Evolutionary conservation across 1,140 invertebrate genomes (phyloP).

Genomic region (Ceratosolen fusciceps): DNA sequence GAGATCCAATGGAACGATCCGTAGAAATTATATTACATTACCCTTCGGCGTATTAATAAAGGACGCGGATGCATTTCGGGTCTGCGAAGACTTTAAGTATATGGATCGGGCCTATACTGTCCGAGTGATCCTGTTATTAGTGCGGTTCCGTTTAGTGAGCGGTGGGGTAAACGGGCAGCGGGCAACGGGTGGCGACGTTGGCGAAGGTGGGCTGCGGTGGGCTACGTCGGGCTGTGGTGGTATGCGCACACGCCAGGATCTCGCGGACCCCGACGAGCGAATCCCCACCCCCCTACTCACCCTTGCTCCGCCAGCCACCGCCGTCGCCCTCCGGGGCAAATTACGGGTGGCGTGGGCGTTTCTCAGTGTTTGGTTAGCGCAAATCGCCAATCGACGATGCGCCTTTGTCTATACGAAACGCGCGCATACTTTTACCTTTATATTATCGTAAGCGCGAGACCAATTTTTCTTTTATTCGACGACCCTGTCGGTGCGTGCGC

Average conservation of each 20-base stretch:
- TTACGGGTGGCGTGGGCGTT: slow-evolving; percentile 36
- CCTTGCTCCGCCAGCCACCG: too few relatives aligned
- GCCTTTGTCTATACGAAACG: slow-evolving; percentile 1
- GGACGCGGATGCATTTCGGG: not conserved
- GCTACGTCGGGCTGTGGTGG: too few relatives aligned
- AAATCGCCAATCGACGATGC: slow-evolving; percentile 32
- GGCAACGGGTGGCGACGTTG: too few relatives aligned
- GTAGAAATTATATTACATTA: slow-evolving; percentile 46
- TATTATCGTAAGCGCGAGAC: slow-evolving; percentile 12
- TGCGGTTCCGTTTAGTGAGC: slow-evolving; percentile 26
- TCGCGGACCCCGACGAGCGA: slow-evolving; percentile 8
- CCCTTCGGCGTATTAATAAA: slow-evolving; percentile 12
- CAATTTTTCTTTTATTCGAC: slow-evolving; percentile 6
- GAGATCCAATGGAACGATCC: slow-evolving; percentile 19
- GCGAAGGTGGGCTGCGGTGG: too few relatives aligned
- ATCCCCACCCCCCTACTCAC: too few relatives aligned
- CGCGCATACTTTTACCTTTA: slow-evolving; percentile 38
- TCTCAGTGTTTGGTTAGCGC: slow-evolving; percentile 41
- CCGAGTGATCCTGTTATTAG: slow-evolving; percentile 47
- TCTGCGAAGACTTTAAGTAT: slow-evolving; percentile 1
- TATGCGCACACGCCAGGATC: not conserved
- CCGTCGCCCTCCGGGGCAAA: slow-evolving; percentile 35
- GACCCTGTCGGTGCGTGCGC: not conserved
- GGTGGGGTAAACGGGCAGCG: too few relatives aligned
- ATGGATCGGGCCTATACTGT: not conserved